Evolutionary conservation across 2,797 vertebrate genomes (phyloP).

Genomic region (Enteromius trimaculatus): DNA sequence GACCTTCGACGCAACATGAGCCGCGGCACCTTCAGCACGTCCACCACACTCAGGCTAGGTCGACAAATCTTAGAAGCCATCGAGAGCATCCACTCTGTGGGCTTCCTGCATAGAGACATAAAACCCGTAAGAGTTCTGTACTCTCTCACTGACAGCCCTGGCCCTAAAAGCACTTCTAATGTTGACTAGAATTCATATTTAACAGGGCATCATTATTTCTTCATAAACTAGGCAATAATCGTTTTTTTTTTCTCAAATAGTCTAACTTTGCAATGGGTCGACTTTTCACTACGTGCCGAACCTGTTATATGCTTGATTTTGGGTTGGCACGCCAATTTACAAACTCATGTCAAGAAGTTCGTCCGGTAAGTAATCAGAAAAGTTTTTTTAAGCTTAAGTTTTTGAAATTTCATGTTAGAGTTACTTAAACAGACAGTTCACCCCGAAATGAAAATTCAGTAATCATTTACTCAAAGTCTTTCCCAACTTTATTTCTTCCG

Average conservation of each 20-base stretch:
- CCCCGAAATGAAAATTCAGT: slow-evolving; percentile 1
- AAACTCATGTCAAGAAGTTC: slow-evolving; percentile 94
- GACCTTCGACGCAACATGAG: slow-evolving; percentile 92
- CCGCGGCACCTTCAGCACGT: slow-evolving; percentile 90
- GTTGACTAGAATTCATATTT: background rate
- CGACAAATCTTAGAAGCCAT: slow-evolving; percentile 96
- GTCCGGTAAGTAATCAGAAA: slow-evolving; percentile 76
- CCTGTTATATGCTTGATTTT: slow-evolving; percentile 98
- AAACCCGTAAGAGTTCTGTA: slow-evolving; percentile 85
- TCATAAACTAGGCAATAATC: slow-evolving; percentile 42
- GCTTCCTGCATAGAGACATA: slow-evolving; percentile 97
- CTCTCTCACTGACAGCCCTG: background rate
- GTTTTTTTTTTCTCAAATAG: slow-evolving; percentile 81
- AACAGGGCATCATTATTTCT: background rate
- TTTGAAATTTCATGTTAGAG: slow-evolving; percentile 63
- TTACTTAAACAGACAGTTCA: background rate
- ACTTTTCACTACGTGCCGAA: slow-evolving; percentile 91
- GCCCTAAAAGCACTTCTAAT: slow-evolving; percentile 8
- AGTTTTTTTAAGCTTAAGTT: slow-evolving; percentile 14
- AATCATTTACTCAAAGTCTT: background rate
- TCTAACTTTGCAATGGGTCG: slow-evolving; percentile 96
- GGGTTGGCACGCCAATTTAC: slow-evolving; percentile 96
- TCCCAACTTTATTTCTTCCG: background rate
- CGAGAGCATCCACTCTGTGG: slow-evolving; percentile 98
- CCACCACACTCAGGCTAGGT: slow-evolving; percentile 93